Evolutionary conservation across 2,797 vertebrate species (phyloP), one percentile per base, ranked within the genome.

Genomic region (Phaenicophaeus curvirostris): DNA sequence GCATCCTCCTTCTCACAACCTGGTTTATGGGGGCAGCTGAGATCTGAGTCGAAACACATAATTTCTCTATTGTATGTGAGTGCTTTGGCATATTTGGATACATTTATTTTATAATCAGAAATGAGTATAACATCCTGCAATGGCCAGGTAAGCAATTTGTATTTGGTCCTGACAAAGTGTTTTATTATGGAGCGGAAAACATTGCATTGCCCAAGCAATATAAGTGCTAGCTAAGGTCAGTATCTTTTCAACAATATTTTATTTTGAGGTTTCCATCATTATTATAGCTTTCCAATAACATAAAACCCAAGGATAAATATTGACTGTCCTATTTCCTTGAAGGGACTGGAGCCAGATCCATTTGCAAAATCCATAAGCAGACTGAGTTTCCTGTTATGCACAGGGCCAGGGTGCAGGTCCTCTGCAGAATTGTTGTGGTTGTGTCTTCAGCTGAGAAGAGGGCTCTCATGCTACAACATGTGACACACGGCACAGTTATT

Each of bases 401-500:
- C 9, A n/a, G 50, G 21, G 14, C 6, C 4, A 5, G n/a, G 4
- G 13, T 20, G 15, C 24, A 50, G 37, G 17, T 57, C 3, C n/a
- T 50, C 42, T 50, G 55, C 51, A 62, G 82, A 74, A 6, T 31
- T n/a, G 8, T 30, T 15, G 6, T 0, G 0, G 24, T 9, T 81
- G 20, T 48, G 11, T 59, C 59, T 37, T 15, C 25, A 85, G 35
- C 15, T 46, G 42, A 69, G 35, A 37, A 55, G 20, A 58, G 4
- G 1, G 5, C 2, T 51, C 20, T 33, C 3, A 0, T 54, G 13
- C 27, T 54, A 25, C 15, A 13, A 3, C 5, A 8, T 48, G n/a
- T 76, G 51, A 58, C 30, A 35, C 30, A 11, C 9, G 12, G 30
- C 0, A 0, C 23, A 61, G 55, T 21, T 51, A 44, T 77, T 41